Percentiles rank a stretch among this genome's conserved stretches.
Evolutionary conservation across 1,140 invertebrate genomes (phyloP).

Genomic region (Geopemphigus sp.): DNA sequence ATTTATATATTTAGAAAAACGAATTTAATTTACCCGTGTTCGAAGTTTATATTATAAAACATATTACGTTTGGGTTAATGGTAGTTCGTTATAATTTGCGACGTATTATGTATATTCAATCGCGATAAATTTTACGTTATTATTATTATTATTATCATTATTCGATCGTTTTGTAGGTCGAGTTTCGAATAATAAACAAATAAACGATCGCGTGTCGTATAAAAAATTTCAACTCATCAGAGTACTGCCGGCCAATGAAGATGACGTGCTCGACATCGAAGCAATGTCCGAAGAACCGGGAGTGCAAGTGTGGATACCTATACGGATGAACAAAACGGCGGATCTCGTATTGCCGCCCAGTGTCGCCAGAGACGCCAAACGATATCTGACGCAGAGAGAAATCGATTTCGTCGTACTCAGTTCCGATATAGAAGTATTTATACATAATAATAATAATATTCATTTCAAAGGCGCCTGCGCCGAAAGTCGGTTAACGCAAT

Average conservation of each 20-base stretch:
- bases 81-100: no score
- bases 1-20: no score
- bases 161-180: neutral
- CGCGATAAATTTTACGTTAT: no score
- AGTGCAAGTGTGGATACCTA: constrained; percentile 61
- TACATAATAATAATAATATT: neutral
- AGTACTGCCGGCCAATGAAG: constrained; percentile 47
- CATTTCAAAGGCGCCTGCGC: neutral
- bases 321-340: constrained; percentile 62
- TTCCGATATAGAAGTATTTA: constrained; percentile 68
- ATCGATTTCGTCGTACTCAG: constrained; percentile 69
- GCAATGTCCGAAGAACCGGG: constrained; percentile 56
- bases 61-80: no score
- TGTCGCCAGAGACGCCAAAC: constrained; percentile 63
- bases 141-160: neutral
- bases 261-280: constrained; percentile 52
- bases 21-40: no score
- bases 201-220: constrained; percentile 38
- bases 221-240: constrained; percentile 51
- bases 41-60: no score
- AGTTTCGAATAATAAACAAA: neutral
- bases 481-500: neutral
- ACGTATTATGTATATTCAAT: no score
- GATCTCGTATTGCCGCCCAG: constrained; percentile 71
- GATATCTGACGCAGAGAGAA: constrained; percentile 63